Base-by-base conservation (phyloP, 2,888 invertebrate genomes). In the Drosophila colorata region DNA sequence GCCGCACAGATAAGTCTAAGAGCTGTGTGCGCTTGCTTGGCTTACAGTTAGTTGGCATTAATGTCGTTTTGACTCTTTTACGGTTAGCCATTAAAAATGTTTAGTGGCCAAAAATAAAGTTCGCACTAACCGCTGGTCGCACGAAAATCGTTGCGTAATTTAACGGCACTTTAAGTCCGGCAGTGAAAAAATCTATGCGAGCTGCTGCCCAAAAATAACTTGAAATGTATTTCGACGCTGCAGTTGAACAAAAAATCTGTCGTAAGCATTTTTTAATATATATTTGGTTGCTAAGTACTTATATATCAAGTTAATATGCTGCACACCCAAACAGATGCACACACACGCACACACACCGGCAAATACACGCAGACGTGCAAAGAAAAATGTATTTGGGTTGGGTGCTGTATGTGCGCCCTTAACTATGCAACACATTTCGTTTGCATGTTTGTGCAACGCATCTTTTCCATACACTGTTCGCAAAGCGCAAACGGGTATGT, bases 341-440 rank as follows among this genome's bases (percentile, higher is more conserved):
- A 55, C 37, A 55, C 40, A 49, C 33, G 38, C 41, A 58, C 40
- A 35, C 37, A 43, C 11, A 53, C 47, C 16, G 16, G n/a, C 20
- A 23, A 41, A 48, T 46, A 38, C 47, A 59, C 18, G 58, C 47
- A 52, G 9, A 38, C 14, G 23, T 40, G 48, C 46, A 38, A 35
- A 46, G 67, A 31, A 38, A 47, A 20, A 51, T 53, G 46, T 44
- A 52, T 55, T 68, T 65, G 61, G 56, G 28, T 33, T 60, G 58
- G 48, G 31, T 31, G 38, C 43, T 25, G 33, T 25, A 37, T 25
- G 31, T 37, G 43, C 75, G 78, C 74, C 74, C 69, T 85, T 73
- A 87, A 87, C 69, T 87, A 87, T 84, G 83, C 83, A 87, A 85
- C 86, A 84, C 80, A 85, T 87, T 86, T 80, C 64, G 79, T 58